phyloP scores from a whole-genome alignment of 1,140 invertebrate genomes.

The Araneus ventricosus region DNA sequence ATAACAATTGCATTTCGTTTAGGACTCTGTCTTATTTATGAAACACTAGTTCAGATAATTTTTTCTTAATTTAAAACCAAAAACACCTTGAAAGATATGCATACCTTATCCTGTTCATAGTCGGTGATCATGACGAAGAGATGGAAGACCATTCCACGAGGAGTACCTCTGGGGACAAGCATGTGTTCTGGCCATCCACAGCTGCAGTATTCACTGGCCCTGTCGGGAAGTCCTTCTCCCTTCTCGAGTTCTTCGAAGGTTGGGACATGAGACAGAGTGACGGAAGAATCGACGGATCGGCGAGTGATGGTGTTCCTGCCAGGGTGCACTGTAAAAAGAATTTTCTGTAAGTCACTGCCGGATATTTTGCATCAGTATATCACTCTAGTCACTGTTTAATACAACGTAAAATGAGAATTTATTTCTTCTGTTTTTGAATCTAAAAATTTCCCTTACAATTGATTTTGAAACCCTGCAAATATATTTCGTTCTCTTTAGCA shows the following conservation, averaged over 20 bases:
- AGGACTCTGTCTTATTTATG: not conserved
- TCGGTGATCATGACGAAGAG: constrained; percentile 91
- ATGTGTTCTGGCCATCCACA: constrained; percentile 94
- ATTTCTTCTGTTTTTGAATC: too few species aligned
- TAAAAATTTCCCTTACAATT: too few species aligned
- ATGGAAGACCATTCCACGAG: constrained; percentile 85
- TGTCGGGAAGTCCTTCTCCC: constrained; percentile 73
- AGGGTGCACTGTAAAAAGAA: constrained; percentile 82
- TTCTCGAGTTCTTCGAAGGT: constrained; percentile 82
- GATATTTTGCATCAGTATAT: too few species aligned
- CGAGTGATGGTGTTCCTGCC: constrained; percentile 85
- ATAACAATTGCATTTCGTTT: not conserved
- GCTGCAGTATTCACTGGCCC: constrained; percentile 83
- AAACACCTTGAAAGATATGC: not conserved
- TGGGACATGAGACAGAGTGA: constrained; percentile 86
- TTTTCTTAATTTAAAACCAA: not conserved
- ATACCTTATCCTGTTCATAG: constrained; percentile 78
- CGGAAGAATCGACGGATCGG: constrained; percentile 84
- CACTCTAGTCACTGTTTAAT: not conserved
- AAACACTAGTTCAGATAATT: not conserved
- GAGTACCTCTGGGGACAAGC: constrained; percentile 87
- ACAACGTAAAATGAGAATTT: not conserved
- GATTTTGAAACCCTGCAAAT: too few species aligned
- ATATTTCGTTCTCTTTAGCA: too few species aligned
- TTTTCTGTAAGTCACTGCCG: not conserved